Percentiles rank a stretch among this genome's conserved stretches.
Conservation (phyloP, 2,888 invertebrate genomes). For the Allolobophora icterica region DNA sequence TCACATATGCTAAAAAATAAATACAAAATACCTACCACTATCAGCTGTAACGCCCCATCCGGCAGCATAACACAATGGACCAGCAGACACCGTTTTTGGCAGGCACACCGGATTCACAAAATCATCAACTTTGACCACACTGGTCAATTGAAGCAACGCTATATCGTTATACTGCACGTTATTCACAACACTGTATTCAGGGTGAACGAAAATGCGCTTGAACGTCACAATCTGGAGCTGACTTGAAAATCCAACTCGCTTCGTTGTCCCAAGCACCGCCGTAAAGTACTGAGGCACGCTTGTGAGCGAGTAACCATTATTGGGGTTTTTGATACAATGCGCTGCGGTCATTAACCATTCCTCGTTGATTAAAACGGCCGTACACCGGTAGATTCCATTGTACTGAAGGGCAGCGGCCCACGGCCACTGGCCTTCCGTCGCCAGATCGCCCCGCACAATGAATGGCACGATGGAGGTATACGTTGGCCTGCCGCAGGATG, state of each 20-base stretch:
- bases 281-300: conserved; percentile 35
- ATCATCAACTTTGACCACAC: conserved; percentile 4
- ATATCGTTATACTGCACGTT: conserved; percentile 37
- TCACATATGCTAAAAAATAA: background rate
- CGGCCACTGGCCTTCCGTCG: conserved; percentile 47
- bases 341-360: conserved; percentile 48
- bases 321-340: conserved; percentile 47
- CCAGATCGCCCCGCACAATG: conserved; percentile 49
- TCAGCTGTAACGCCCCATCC: conserved; percentile 38
- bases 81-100: conserved; percentile 23
- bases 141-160: conserved; percentile 38
- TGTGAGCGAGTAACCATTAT: conserved; percentile 22
- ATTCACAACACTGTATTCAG: conserved; percentile 20
- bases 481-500: conserved; percentile 27
- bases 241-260: conserved; percentile 27
- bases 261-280: conserved; percentile 36
- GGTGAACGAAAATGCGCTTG: conserved; percentile 34
- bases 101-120: conserved; percentile 40
- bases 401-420: conserved; percentile 47
- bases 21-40: background rate
- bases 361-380: conserved; percentile 42
- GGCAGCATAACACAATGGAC: conserved; percentile 36
- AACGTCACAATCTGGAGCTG: conserved; percentile 29
- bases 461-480: conserved; percentile 33
- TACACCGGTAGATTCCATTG: conserved; percentile 45